Base-by-base conservation (phyloP, 2,888 invertebrate genomes). In the Elegia similella region DNA sequence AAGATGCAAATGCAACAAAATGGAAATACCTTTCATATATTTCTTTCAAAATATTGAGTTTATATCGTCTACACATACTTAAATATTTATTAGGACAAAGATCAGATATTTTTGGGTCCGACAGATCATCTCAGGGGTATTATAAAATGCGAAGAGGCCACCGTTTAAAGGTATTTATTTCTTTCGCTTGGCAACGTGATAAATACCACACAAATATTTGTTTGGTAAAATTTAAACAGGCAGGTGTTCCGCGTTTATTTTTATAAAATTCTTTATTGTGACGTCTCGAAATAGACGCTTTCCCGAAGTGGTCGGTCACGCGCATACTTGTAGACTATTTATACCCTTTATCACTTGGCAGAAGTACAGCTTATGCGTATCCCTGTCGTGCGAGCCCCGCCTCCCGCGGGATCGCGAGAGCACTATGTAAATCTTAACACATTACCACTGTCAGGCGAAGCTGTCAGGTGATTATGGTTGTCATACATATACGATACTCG, bases 281-380 rank as follows among this genome's bases (percentile, higher is more conserved):
- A 62, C 62, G 57, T 62, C 77, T 79, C 67, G 79, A 84, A 88
- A 86, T 85, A 88, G 78, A 70, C 57, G 60, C 64, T 74, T 76
- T 78, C 69, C 79, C 74, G 72, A 82, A 88, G 82, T 82, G 76
- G 76, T 74, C 64, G 83, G 84, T 86, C 88, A 89, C 88, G 87
- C 86, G 89, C 84, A 83, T 84, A 84, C 78, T 83, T 80, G 73
- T 69, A 71, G 47, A 69, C 69, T 86, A 88, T 79, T 82, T 80
- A 83, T 89, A 90, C 74, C 68, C 47, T 80, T 84, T 82, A 86
- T 89, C 84, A 81, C 79, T 89, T 90, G 90, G 89, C 90, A 89
- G 79, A 82, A 76, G 82, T 82, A 73, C 78, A 78, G 15, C 50
- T 74, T 69, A 67, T 70, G 48, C 56, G 42, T 42, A 75, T 72